phyloP scores from a whole-genome alignment of 1,140 invertebrate species.

The Asobara japonica region DNA sequence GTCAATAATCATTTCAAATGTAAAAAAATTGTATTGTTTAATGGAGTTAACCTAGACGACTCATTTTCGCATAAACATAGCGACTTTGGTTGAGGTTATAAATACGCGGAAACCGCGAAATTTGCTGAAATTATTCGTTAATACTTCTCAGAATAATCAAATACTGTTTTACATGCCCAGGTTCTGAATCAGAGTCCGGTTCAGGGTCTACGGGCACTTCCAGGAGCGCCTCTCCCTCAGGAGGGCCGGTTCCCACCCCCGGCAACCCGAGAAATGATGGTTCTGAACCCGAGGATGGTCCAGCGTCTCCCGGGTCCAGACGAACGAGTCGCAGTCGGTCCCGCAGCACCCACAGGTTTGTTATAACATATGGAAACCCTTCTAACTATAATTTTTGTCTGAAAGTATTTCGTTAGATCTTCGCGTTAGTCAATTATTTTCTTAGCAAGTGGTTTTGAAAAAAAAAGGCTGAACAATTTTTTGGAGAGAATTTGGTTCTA shows the following conservation, averaged over 20 bases:
- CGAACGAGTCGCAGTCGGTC: conserved; percentile 55
- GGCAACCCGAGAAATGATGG: conserved; percentile 45
- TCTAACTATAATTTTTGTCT: too few relatives aligned
- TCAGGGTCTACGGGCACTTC: conserved; percentile 59
- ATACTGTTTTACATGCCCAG: conserved; percentile 40
- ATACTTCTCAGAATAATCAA: not conserved
- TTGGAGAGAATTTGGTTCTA: too few relatives aligned
- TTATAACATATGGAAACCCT: too few relatives aligned
- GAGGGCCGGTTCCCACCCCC: conserved; percentile 44
- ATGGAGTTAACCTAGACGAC: too few relatives aligned
- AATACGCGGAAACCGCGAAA: not conserved
- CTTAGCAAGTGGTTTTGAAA: too few relatives aligned
- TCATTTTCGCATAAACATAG: too few relatives aligned
- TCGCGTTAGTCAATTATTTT: too few relatives aligned
- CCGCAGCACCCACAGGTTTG: conserved; percentile 42
- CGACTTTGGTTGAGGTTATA: too few relatives aligned
- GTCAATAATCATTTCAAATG: too few relatives aligned
- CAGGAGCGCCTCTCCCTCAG: conserved; percentile 51
- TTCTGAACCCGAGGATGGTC: conserved; percentile 49
- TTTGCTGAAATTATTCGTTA: not conserved
- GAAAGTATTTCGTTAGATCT: too few relatives aligned
- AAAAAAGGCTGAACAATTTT: too few relatives aligned
- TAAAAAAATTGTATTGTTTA: not conserved
- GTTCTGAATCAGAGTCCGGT: conserved; percentile 65
- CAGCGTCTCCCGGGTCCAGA: conserved; percentile 46